Conservation (phyloP, 2,888 invertebrate genomes). For the Lithosia quadra region DNA sequence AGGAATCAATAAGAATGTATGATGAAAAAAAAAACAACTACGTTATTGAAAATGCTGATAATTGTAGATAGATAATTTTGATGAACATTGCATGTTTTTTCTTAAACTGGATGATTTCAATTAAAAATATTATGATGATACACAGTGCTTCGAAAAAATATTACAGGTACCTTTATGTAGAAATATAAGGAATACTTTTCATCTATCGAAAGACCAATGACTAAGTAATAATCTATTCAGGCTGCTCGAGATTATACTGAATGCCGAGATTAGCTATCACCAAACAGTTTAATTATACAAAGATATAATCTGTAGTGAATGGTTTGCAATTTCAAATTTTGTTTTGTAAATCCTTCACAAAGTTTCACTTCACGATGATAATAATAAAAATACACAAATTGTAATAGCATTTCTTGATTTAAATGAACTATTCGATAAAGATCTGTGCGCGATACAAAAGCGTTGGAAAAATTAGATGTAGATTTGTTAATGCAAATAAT, state of each 20-base stretch:
- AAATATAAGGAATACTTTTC: background rate
- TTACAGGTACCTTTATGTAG: no score
- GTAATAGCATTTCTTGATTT: constrained; percentile 2
- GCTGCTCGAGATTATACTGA: background rate
- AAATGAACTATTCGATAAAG: constrained; percentile 10
- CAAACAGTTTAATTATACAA: constrained; percentile 1
- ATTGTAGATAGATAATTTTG: no score
- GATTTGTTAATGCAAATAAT: constrained; percentile 17
- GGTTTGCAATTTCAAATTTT: background rate
- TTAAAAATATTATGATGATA: no score
- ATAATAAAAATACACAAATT: constrained; percentile 3
- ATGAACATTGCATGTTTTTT: no score
- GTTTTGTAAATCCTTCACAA: background rate
- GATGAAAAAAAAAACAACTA: background rate
- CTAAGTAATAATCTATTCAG: background rate
- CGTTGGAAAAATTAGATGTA: constrained; percentile 9
- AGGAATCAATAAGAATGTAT: background rate
- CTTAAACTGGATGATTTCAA: no score
- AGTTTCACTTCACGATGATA: constrained; percentile 4
- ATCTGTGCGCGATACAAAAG: constrained; percentile 1
- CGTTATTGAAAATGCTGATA: background rate
- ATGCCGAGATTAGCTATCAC: background rate
- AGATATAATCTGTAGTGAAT: background rate
- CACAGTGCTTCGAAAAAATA: no score
- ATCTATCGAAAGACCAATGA: background rate